These are phyloP conservation scores for Ferdinandea cuprea DNA, from an alignment of 2,888 invertebrate genomes.

Conservation along the genomic window DNA sequence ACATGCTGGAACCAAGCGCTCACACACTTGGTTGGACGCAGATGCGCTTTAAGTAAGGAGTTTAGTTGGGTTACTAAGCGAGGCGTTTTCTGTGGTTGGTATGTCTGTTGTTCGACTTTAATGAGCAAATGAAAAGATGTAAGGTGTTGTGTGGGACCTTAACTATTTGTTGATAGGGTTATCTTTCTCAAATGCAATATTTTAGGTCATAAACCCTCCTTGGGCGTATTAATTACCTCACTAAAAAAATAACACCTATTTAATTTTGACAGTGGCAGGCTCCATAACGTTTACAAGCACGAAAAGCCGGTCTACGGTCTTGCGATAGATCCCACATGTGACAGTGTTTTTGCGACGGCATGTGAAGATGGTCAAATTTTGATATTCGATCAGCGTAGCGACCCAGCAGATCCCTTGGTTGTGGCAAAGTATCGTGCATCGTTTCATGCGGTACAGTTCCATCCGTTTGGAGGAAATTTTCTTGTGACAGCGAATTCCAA, in stretches of 20 bases:
- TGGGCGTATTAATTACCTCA: no score
- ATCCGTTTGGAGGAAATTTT: constrained; percentile 91
- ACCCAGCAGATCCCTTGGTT: constrained; percentile 80
- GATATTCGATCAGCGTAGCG: constrained; percentile 90
- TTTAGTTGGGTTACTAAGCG: no score
- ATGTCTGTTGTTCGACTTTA: no score
- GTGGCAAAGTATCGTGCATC: constrained; percentile 87
- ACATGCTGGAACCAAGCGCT: no score
- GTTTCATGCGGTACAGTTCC: constrained; percentile 98
- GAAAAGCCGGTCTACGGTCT: constrained; percentile 95
- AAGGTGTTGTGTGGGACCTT: no score
- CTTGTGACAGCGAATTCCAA: constrained; percentile 95
- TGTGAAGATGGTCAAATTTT: constrained; percentile 95
- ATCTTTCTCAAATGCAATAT: no score
- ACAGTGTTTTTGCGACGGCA: constrained; percentile 93
- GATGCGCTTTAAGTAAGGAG: no score
- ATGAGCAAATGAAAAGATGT: no score
- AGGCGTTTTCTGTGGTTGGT: no score
- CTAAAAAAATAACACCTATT: not conserved
- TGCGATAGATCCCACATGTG: constrained; percentile 93
- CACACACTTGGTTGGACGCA: no score
- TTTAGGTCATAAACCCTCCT: no score
- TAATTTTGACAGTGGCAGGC: constrained; percentile 80
- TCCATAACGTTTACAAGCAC: constrained; percentile 91
- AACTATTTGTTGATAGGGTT: no score